Conservation (phyloP, 2,888 invertebrate species). For the Rhyacophila evoluta region DNA sequence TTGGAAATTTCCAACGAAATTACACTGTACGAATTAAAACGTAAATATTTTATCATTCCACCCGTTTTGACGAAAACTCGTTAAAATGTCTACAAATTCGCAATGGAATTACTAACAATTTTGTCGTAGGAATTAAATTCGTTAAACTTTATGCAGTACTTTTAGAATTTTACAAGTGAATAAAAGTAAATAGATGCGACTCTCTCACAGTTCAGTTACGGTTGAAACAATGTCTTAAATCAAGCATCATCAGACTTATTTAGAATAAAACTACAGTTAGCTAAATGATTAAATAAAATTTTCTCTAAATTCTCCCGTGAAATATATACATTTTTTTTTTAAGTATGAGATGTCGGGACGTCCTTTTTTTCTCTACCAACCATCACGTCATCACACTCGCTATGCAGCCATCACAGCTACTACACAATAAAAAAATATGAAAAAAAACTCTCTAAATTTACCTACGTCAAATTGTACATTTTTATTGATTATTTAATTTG, state of each 20-base stretch:
- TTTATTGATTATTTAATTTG: too few species aligned
- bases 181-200: not conserved
- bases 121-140: not conserved
- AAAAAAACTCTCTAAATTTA: too few species aligned
- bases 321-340: too few species aligned
- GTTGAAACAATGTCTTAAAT: not conserved
- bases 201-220: not conserved
- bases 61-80: not conserved
- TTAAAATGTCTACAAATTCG: not conserved
- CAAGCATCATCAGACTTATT: not conserved
- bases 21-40: not conserved
- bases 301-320: too few species aligned
- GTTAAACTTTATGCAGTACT: not conserved
- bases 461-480: too few species aligned
- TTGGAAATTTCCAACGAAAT: not conserved
- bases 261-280: not conserved
- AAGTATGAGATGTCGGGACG: too few species aligned
- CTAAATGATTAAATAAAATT: too few species aligned
- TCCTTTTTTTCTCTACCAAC: too few species aligned
- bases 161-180: not conserved
- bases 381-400: too few species aligned
- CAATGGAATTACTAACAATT: not conserved
- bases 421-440: too few species aligned
- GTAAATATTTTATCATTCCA: not conserved
- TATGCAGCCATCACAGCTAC: too few species aligned